Percentiles rank a stretch among this genome's conserved stretches.
Evolutionary conservation across 2,113 vertebrate genomes (phyloP).

Genomic region (Macquaria ambigua): DNA sequence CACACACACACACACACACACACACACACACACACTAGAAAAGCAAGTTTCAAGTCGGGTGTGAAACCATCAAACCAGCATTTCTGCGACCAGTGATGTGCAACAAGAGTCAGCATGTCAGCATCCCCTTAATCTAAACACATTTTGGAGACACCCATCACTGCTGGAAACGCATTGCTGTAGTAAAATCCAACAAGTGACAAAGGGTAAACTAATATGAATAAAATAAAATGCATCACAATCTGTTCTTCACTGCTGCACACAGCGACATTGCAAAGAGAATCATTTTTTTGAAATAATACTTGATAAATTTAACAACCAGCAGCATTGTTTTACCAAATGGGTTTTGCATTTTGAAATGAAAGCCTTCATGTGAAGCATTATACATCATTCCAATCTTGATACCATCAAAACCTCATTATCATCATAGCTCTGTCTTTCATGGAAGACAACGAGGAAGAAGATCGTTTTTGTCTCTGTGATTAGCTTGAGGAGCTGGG

Average conservation of each 20-base stretch:
- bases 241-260: not conserved
- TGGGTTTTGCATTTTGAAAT: not conserved
- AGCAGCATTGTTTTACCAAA: not conserved
- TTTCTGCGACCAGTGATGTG: not conserved
- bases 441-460: not conserved
- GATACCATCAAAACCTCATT: slow-evolving; percentile 21
- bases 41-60: slow-evolving; percentile 1
- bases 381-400: slow-evolving; percentile 9
- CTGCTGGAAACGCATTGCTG: not conserved
- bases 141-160: slow-evolving; percentile 3
- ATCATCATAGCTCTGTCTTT: slow-evolving; percentile 2
- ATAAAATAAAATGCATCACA: not conserved
- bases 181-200: not conserved
- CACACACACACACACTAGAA: not conserved
- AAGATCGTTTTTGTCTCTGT: not conserved
- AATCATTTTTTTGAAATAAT: not conserved
- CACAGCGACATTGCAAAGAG: not conserved
- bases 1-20: not conserved
- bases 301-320: not conserved
- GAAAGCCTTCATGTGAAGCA: slow-evolving; percentile 7
- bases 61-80: slow-evolving; percentile 3
- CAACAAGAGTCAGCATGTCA: not conserved
- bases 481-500: not conserved
- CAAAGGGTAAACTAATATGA: not conserved
- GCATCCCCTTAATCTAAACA: not conserved